These are phyloP conservation scores for Tokudaia tokunoshimensis DNA, from an alignment of 2,797 vertebrate species.

Conservation along the genomic window DNA sequence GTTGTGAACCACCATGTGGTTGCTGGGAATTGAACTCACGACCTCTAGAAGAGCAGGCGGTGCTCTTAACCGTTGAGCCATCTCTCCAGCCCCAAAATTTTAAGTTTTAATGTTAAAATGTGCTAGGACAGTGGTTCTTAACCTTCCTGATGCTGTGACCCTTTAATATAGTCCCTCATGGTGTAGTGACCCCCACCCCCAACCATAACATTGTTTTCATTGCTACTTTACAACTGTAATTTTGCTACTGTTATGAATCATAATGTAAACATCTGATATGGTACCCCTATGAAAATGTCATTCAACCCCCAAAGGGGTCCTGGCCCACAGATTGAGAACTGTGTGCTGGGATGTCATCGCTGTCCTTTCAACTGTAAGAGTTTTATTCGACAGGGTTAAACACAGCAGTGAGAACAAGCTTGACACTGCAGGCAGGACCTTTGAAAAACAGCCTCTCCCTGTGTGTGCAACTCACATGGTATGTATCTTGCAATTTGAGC, in stretches of 20 bases:
- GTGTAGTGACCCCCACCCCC: neutral
- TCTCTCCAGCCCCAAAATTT: neutral
- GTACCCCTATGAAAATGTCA: neutral
- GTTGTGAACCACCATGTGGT: too few species aligned
- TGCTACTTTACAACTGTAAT: neutral
- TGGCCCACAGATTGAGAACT: neutral
- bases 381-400: conserved; percentile 56
- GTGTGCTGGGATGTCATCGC: neutral
- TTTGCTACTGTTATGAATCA: neutral
- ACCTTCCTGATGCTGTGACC: neutral
- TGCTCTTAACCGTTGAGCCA: too few species aligned
- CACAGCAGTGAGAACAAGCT: neutral
- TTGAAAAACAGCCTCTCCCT: neutral
- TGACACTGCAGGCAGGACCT: conserved; percentile 25
- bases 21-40: too few species aligned
- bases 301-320: neutral
- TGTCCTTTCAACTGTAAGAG: neutral
- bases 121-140: neutral
- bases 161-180: neutral
- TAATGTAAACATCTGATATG: neutral
- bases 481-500: neutral
- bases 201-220: neutral
- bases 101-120: neutral
- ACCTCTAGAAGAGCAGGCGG: too few species aligned
- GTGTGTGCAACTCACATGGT: neutral